Evolutionary conservation across 1,140 invertebrate genomes (phyloP), one percentile per base, ranked within the genome.

Genomic region (Oryzaephilus surinamensis): DNA sequence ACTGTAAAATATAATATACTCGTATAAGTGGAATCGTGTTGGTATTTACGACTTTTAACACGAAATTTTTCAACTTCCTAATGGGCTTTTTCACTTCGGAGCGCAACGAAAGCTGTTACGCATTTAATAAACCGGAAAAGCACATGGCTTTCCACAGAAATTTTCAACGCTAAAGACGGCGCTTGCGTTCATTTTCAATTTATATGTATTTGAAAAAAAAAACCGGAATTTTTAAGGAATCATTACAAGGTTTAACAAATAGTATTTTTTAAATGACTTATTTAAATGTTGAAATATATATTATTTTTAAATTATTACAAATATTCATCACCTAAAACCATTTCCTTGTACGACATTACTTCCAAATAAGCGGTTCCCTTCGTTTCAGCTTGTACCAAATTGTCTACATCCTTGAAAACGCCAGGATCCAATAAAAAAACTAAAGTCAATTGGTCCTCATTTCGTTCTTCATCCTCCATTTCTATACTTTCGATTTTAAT

Each of bases 361-460:
- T 97, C 92, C 43, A 97, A 61, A 16, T 79, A 71, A 16, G 88
- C 91, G 53, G 74, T 72, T 2, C 91, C 89, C 68, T 88, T 93
- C 1, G 88, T 90, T 59, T 92, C 86, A 19, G 77, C 71, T 44
- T 76, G 70, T 8, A 97, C 70, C 33, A 95, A 55, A 44, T 92
- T 84, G 65, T 93, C 88, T 12, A 97, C 73, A 59, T 77, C 76
- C 57, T 89, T 76, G 57, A 87, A 97, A 48, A 84, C 77, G 6
- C 94, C 95, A 29, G 95, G 95, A 73, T 97, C 93, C 27, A 93
- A 88, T 4, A 94, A 63, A 47, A 90, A 79, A 15, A 88, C 74
- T 57, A 95, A 71, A 58, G 78, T 80, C 8, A 91, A 71, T 14
- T 74, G 75, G 11, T 81, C 77, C 50, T 72, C 74, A 31, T 81